A percentile compares a stretch with the other conserved stretches of the same genome.
phyloP scores from a whole-genome alignment of 2,888 invertebrate species.

The Scaptomyza reducta region DNA sequence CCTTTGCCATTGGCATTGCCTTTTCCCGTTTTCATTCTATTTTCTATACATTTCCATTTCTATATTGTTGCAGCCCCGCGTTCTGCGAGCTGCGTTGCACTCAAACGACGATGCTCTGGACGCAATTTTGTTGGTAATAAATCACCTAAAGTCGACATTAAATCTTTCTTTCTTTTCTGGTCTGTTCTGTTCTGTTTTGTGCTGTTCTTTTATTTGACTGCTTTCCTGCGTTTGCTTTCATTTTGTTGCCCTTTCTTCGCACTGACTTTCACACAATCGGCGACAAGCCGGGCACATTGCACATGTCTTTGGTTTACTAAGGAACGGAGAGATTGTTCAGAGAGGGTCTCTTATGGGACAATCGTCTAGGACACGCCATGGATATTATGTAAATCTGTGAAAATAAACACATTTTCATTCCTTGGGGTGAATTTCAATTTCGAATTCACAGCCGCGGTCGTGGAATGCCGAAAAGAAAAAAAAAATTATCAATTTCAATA shows the following conservation, averaged over 20 bases:
- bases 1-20: slow-evolving; percentile 52
- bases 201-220: slow-evolving; percentile 33
- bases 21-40: slow-evolving; percentile 47
- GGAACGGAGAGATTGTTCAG: slow-evolving; percentile 18
- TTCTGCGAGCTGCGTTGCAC: slow-evolving; percentile 59
- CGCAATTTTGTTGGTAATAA: slow-evolving; percentile 83
- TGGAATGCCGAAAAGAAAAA: slow-evolving; percentile 11
- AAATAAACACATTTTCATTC: slow-evolving; percentile 70
- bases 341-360: slow-evolving; percentile 41
- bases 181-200: slow-evolving; percentile 25
- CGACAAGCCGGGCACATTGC: slow-evolving; percentile 63
- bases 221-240: slow-evolving; percentile 49
- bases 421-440: slow-evolving; percentile 37
- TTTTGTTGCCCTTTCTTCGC: slow-evolving; percentile 58
- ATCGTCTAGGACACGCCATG: slow-evolving; percentile 11
- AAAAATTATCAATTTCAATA: slow-evolving; percentile 58
- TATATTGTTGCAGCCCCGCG: slow-evolving; percentile 56
- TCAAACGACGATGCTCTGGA: slow-evolving; percentile 69
- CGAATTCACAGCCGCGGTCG: slow-evolving; percentile 14
- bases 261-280: slow-evolving; percentile 77
- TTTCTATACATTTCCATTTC: slow-evolving; percentile 69
- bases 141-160: slow-evolving; percentile 84
- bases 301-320: slow-evolving; percentile 68
- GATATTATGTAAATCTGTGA: slow-evolving; percentile 51
- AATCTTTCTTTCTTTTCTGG: slow-evolving; percentile 78